Base-by-base conservation (phyloP, 2,797 vertebrate species). In the Tokudaia muenninki region DNA sequence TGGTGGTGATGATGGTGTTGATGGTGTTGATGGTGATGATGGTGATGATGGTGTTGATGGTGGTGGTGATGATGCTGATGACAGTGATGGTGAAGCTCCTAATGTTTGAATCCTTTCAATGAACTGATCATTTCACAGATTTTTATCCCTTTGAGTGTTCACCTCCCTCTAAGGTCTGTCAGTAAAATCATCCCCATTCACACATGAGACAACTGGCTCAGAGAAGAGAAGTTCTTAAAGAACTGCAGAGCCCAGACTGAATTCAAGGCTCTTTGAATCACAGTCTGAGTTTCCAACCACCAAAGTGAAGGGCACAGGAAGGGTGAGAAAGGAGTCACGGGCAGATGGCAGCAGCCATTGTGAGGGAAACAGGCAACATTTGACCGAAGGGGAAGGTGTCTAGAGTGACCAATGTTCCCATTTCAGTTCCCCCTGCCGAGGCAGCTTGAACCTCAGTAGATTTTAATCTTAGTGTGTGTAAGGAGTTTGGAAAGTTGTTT, bases 401-500 rank as follows among this genome's bases (percentile, higher is more conserved):
- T 78, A n/a, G 72, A 70, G 79, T 59, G 59, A 97, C 72, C 82
- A 91, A 55, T 34, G 11, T 57, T 70, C 93, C 55, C 47, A 52
- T 70, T 63, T 34, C 19, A 0, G 8, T 16, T 0, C n/a, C 50
- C 57, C 6, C 37, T 41, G 34, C 14, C 13, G 86, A 87, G 24
- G 37, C n/a, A 19, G 7, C 94, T 94, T 67, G 72, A 65, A 37
- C 14, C 16, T 57, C 3, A 37, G 22, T 55, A 24, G 80, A 77
- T 89, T 94, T 95, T 75, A 87, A 50, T 57, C 47, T 1, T 55
- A 57, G n/a, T 19, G 70, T 47, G 41, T 59, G 63, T 65, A 83
- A 91, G 57, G 77, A 79, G 57, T 92, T 88, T 74, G 65, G 93
- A 94, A 94, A 59, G 81, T 44, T n/a, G 26, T 22, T 52, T 93